Evolutionary conservation across 64 coral and sea anemone genomes (phyloP), one percentile per base, ranked within the genome.

Genomic region (Pocillopora damicornis): DNA sequence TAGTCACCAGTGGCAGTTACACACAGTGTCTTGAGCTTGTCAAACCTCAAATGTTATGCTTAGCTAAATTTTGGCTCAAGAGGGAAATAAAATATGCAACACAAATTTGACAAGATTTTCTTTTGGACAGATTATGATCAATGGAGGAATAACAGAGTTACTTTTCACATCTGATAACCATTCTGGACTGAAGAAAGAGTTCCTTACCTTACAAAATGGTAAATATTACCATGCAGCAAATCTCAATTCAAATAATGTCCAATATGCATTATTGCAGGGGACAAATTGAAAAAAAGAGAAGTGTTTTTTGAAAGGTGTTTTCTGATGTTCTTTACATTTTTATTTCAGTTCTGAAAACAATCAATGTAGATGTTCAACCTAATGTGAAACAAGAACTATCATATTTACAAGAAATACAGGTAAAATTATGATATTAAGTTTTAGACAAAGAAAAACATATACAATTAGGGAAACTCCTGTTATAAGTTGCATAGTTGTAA

Each of bases 401-500:
- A 38, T n/a, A 73, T 2, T 79, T 98, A 59, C 89, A 90, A 69
- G 20, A 95, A 60, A 63, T 92, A 9, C 96, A 98, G 96, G 96
- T 98, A 94, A 0, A 67, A 20, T 76, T 45, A 11, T 0, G 1
- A 77, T 4, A 42, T 4, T 56, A 63, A 63, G 22, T 71, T 4
- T n/a, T 71, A 23, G 22, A 7, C 42, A 51, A 51, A 51, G 2
- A 51, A 51, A 51, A 2, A 51, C 7, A 51, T 51, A 51, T 51
- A 51, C 1, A 51, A 2, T 51, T 51, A 51, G 42, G 30, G 42
- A 51, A 51, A 51, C 42, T 51, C 42, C 42, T 51, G 2, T 51
- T 51, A 7, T 51, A 51, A 51, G 7, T 51, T 4, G 7, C 42
- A 51, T 51, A 51, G 7, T 51, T 51, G 42, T 51, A 51, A 51